Evolutionary conservation across 2,113 vertebrate species (phyloP).

Genomic region (Poeciliopsis prolifica): DNA sequence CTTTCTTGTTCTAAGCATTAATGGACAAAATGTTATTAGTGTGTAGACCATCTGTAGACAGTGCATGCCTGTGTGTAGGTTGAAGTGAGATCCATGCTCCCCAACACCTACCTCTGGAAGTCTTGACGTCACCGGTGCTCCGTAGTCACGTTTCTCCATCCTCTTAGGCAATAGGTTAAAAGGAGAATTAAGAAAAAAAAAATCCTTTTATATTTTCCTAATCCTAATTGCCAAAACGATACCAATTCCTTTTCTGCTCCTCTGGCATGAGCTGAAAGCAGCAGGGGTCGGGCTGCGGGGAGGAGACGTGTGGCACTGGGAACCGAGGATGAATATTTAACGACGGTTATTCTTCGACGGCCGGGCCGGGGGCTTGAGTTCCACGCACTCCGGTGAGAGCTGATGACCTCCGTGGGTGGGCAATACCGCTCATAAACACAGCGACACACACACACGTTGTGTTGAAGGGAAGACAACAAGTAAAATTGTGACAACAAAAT

Average conservation of each 20-base stretch:
- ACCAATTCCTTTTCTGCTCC: constrained; percentile 18
- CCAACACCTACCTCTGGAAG: constrained; percentile 34
- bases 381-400: constrained; percentile 59
- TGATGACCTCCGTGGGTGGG: constrained; percentile 65
- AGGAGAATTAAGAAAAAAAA: not conserved
- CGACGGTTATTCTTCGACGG: constrained; percentile 67
- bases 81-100: not conserved
- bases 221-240: constrained; percentile 7
- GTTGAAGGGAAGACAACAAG: constrained; percentile 12
- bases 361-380: constrained; percentile 69
- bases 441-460: not conserved
- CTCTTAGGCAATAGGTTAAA: not conserved
- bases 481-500: not conserved
- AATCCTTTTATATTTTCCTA: constrained; percentile 2
- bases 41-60: not conserved
- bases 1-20: not conserved
- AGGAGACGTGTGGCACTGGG: constrained; percentile 48
- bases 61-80: not conserved
- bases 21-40: not conserved
- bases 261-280: constrained; percentile 27
- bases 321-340: constrained; percentile 75
- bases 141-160: constrained; percentile 57
- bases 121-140: constrained; percentile 56
- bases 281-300: constrained; percentile 43
- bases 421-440: constrained; percentile 9